phyloP scores from a whole-genome alignment of 2,797 vertebrate genomes.

The Diplodus puntazzo region DNA sequence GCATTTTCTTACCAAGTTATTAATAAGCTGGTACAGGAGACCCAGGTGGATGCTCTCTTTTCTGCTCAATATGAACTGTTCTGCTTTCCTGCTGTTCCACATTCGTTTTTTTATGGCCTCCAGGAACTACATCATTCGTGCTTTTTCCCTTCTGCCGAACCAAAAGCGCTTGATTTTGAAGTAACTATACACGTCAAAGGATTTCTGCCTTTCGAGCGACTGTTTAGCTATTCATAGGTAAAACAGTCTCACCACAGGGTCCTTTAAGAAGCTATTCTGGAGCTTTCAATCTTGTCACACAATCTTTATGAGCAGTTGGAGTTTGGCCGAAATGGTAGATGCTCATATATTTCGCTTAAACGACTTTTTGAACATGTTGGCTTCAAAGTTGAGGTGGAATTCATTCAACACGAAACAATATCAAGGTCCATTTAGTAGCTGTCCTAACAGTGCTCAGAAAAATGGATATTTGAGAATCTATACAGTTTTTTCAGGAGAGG shows the following conservation, averaged over 20 bases:
- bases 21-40: neutral
- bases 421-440: too few relatives aligned
- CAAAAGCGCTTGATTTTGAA: neutral
- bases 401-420: too few relatives aligned
- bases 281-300: too few relatives aligned
- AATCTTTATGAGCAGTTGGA: too few relatives aligned
- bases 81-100: neutral
- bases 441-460: too few relatives aligned
- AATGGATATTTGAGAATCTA: too few relatives aligned
- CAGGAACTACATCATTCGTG: neutral
- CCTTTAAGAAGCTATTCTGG: neutral
- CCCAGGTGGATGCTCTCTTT: neutral
- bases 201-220: neutral
- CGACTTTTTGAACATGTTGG: neutral
- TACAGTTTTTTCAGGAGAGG: too few relatives aligned
- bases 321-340: neutral
- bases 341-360: neutral
- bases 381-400: too few relatives aligned
- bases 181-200: neutral
- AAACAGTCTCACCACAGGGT: neutral
- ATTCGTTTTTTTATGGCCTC: neutral
- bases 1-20: neutral
- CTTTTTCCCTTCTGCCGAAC: neutral
- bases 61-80: neutral
- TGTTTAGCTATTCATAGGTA: neutral